Percentiles rank a stretch among this genome's conserved stretches.
These are phyloP conservation scores for Clanis bilineata DNA, from an alignment of 2,888 invertebrate genomes.

Conservation along the genomic window DNA sequence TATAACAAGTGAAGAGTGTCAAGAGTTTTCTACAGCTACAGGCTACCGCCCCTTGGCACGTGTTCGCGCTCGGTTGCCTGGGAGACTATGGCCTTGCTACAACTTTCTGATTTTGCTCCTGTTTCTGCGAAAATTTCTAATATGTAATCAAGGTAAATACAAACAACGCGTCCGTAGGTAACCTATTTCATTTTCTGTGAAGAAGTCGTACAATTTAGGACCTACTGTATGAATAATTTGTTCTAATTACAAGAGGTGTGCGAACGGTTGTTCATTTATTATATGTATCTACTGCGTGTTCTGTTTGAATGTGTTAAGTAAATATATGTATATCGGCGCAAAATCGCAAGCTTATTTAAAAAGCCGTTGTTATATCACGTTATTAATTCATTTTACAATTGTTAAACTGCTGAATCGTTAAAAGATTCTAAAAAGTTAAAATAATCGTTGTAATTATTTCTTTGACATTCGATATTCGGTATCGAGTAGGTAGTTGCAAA, in stretches of 20 bases:
- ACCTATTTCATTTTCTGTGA: neutral
- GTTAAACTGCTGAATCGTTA: too few relatives aligned
- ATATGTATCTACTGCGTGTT: too few relatives aligned
- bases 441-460: too few relatives aligned
- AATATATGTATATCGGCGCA: too few relatives aligned
- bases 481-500: too few relatives aligned
- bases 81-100: slow-evolving; percentile 37
- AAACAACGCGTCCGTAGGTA: slow-evolving; percentile 1
- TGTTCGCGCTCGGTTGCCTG: slow-evolving; percentile 35
- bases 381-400: too few relatives aligned
- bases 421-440: too few relatives aligned
- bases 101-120: slow-evolving; percentile 27
- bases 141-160: slow-evolving; percentile 4
- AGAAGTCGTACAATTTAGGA: neutral
- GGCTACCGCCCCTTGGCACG: slow-evolving; percentile 44
- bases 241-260: neutral
- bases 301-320: too few relatives aligned
- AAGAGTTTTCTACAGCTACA: slow-evolving; percentile 20
- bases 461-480: too few relatives aligned
- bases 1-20: too few relatives aligned
- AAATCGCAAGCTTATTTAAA: too few relatives aligned
- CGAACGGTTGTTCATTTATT: neutral
- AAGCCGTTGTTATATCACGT: too few relatives aligned
- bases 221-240: neutral
- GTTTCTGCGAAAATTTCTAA: slow-evolving; percentile 16